These are phyloP conservation scores for Cryptocephalus moraei DNA, from an alignment of 2,888 invertebrate species.

Conservation along the genomic window DNA sequence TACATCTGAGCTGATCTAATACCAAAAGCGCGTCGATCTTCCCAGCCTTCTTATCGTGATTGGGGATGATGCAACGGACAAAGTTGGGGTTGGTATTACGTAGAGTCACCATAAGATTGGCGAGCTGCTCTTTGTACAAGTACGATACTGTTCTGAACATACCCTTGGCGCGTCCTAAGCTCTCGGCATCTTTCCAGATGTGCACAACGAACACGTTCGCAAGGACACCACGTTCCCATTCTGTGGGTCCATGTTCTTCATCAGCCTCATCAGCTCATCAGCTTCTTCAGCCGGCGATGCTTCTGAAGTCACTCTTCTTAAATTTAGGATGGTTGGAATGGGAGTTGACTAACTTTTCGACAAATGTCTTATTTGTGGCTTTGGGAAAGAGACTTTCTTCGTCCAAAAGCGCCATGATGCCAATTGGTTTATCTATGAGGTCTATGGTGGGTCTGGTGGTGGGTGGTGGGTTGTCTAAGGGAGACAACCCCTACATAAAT, in stretches of 20 bases:
- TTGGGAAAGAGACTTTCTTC: slow-evolving; percentile 99
- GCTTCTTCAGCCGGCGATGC: slow-evolving; percentile 95
- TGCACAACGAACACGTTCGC: slow-evolving; percentile 86
- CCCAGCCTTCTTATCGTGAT: slow-evolving; percentile 98
- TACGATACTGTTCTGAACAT: slow-evolving; percentile 99
- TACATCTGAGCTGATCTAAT: slow-evolving; percentile 94
- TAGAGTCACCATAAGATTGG: slow-evolving; percentile 92
- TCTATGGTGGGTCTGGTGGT: slow-evolving; percentile 99
- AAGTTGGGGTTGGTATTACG: slow-evolving; percentile 99
- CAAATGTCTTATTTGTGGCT: slow-evolving; percentile 97
- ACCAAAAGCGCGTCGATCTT: slow-evolving; percentile 97
- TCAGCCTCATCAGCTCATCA: slow-evolving; percentile 91
- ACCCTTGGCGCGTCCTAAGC: slow-evolving; percentile 95
- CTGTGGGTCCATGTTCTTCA: slow-evolving; percentile 99
- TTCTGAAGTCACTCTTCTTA: slow-evolving; percentile 90
- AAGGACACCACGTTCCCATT: slow-evolving; percentile 98
- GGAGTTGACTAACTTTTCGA: slow-evolving; percentile 92
- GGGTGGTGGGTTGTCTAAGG: too few species aligned
- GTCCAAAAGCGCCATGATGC: slow-evolving; percentile 94
- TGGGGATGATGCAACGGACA: slow-evolving; percentile 99
- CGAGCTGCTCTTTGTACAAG: slow-evolving; percentile 96
- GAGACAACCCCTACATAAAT: too few species aligned
- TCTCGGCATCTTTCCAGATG: slow-evolving; percentile 99
- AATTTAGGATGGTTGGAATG: slow-evolving; percentile 97
- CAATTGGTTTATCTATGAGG: slow-evolving; percentile 98